Evolutionary conservation across 2,888 invertebrate species (phyloP).

Genomic region (Subacronicta megacephala): DNA sequence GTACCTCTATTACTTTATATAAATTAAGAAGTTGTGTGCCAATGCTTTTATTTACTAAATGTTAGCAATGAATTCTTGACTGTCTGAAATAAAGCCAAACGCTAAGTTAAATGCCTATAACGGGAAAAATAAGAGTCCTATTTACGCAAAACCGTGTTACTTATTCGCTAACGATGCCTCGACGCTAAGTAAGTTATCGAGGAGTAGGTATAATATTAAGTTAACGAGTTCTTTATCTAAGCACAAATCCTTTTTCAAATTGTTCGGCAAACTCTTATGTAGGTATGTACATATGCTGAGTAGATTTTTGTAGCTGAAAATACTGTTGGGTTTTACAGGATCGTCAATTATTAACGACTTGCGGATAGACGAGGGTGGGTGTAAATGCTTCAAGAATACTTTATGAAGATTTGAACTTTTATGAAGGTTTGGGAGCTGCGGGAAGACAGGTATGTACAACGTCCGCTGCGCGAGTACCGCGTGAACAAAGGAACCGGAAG

Average conservation of each 20-base stretch:
- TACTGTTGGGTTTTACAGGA: conserved; percentile 14
- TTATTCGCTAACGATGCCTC: conserved; percentile 29
- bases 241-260: conserved; percentile 8
- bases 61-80: conserved; percentile 27
- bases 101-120: conserved; percentile 37
- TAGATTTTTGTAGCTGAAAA: conserved; percentile 10
- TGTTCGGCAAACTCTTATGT: conserved; percentile 10
- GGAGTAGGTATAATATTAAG: conserved; percentile 18
- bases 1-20: no score
- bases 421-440: conserved; percentile 10
- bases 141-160: conserved; percentile 34
- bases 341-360: conserved; percentile 43
- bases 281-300: conserved; percentile 6
- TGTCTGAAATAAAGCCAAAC: conserved; percentile 21
- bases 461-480: conserved; percentile 30
- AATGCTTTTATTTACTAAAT: conserved; percentile 26
- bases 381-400: conserved; percentile 38
- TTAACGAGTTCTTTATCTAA: conserved; percentile 21
- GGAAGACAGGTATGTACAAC: conserved; percentile 23
- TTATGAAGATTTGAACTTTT: conserved; percentile 46
- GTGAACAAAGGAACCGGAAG: conserved; percentile 38
- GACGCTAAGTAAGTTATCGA: conserved; percentile 35
- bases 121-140: conserved; percentile 26
- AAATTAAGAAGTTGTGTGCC: not conserved
- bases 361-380: conserved; percentile 12